phyloP scores from a whole-genome alignment of 2,888 invertebrate genomes.

The Melikaiella ostensackeni region DNA sequence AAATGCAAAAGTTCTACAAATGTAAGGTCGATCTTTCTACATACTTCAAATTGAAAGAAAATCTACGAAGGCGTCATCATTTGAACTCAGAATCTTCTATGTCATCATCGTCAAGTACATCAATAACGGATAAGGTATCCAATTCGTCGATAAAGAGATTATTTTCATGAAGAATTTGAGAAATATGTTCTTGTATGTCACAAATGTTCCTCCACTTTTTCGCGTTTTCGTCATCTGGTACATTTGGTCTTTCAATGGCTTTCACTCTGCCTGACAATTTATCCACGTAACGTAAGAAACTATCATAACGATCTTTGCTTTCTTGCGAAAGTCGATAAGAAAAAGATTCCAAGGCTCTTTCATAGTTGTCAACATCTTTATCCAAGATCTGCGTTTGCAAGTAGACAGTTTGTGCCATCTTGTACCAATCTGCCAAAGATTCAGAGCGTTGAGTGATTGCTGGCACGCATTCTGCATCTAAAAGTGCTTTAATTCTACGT shows the following conservation, averaged over 20 bases:
- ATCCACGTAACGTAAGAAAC: slow-evolving; percentile 63
- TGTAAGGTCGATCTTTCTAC: too few species aligned
- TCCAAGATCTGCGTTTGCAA: slow-evolving; percentile 90
- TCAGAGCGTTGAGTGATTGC: slow-evolving; percentile 88
- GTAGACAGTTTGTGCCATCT: slow-evolving; percentile 91
- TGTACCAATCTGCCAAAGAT: slow-evolving; percentile 91
- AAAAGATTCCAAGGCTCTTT: slow-evolving; percentile 78
- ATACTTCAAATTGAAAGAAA: too few species aligned
- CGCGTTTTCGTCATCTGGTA: slow-evolving; percentile 63
- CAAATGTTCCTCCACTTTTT: slow-evolving; percentile 70
- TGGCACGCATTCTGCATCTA: slow-evolving; percentile 85
- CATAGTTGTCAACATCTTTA: slow-evolving; percentile 83
- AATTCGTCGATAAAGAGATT: slow-evolving; percentile 40
- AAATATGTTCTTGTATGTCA: slow-evolving; percentile 67
- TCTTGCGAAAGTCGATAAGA: slow-evolving; percentile 71
- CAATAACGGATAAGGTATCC: slow-evolving; percentile 9
- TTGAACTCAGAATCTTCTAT: neutral
- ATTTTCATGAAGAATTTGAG: slow-evolving; percentile 65
- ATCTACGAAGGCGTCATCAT: neutral
- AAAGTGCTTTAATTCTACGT: slow-evolving; percentile 83
- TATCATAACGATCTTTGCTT: slow-evolving; percentile 70
- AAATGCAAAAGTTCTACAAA: neutral
- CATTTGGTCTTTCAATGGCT: slow-evolving; percentile 59
- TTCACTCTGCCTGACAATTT: slow-evolving; percentile 63
- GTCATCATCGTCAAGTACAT: neutral